Evolutionary conservation across 2,113 vertebrate species (phyloP).

Genomic region (Brachyhypopomus occidentalis): DNA sequence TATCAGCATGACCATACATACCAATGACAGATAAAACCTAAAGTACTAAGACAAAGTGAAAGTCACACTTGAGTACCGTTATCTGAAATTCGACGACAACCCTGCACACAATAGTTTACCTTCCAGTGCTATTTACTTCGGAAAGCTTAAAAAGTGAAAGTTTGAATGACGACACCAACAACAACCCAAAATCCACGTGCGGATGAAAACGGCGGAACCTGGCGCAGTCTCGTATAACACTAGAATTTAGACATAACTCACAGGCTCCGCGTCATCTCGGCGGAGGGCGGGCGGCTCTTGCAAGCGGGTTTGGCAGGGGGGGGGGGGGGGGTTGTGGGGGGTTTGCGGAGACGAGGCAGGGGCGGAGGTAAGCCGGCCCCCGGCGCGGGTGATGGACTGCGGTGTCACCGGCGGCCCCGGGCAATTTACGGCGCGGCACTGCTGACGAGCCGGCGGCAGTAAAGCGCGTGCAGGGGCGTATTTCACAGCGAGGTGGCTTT

Average conservation of each 20-base stretch:
- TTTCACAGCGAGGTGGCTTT: conserved; percentile 99
- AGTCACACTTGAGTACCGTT: not conserved
- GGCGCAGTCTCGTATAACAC: conserved; percentile 91
- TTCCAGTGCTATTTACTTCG: not conserved
- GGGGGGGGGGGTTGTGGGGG: too few relatives aligned
- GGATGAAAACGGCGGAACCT: conserved; percentile 56
- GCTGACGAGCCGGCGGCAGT: conserved; percentile 98
- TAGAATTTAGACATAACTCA: conserved; percentile 96
- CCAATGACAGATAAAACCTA: not conserved
- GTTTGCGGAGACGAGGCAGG: conserved; percentile 13
- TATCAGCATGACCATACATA: not conserved
- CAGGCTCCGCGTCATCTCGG: conserved; percentile 90
- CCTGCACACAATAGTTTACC: not conserved
- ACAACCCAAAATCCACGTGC: conserved; percentile 53
- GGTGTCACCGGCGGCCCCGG: conserved; percentile 93
- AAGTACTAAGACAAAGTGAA: not conserved
- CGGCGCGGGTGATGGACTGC: conserved; percentile 92
- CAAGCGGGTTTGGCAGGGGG: conserved; percentile 42
- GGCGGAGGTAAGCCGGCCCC: conserved; percentile 47
- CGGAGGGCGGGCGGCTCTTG: conserved; percentile 46
- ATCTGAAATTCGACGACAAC: not conserved
- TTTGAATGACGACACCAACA: conserved; percentile 68
- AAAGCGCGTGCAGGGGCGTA: conserved; percentile 98
- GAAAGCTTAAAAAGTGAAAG: conserved; percentile 61
- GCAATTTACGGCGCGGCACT: conserved; percentile 96